Percentiles rank a stretch among this genome's conserved stretches.
phyloP scores from a whole-genome alignment of 2,797 vertebrate species.

The Chelidonichthys spinosus region DNA sequence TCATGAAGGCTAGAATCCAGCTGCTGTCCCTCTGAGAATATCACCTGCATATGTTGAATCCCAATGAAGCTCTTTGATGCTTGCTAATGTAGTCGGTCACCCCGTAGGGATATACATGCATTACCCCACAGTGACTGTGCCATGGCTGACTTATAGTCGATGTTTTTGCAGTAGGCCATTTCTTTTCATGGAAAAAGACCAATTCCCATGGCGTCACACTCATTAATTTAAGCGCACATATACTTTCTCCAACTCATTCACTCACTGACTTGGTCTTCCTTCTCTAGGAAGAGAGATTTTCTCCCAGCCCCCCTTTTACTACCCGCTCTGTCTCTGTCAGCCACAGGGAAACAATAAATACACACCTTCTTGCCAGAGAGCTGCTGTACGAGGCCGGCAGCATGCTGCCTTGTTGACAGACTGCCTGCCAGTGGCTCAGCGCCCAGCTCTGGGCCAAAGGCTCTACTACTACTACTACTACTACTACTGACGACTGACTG shows the following conservation, averaged over 20 bases:
- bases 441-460: conserved; percentile 51
- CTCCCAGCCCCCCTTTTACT: not conserved
- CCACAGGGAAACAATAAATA: conserved; percentile 43
- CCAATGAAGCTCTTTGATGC: not conserved
- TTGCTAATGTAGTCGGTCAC: not conserved
- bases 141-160: not conserved
- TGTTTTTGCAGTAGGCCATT: not conserved
- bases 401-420: conserved; percentile 61
- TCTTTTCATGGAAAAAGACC: not conserved
- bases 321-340: conserved; percentile 21
- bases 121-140: not conserved
- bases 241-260: conserved; percentile 5
- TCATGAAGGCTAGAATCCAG: not conserved
- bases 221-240: not conserved
- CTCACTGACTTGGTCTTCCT: not conserved
- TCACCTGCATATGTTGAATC: not conserved
- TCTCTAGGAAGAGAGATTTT: conserved; percentile 2
- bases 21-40: too few species aligned
- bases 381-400: conserved; percentile 29
- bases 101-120: not conserved
- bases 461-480: conserved; percentile 30
- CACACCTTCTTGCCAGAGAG: conserved; percentile 46
- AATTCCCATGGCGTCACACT: not conserved
- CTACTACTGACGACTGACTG: conserved; percentile 31
- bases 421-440: conserved; percentile 55